Conservation (phyloP, 2,113 vertebrate genomes). For the Mungos mungo region DNA sequence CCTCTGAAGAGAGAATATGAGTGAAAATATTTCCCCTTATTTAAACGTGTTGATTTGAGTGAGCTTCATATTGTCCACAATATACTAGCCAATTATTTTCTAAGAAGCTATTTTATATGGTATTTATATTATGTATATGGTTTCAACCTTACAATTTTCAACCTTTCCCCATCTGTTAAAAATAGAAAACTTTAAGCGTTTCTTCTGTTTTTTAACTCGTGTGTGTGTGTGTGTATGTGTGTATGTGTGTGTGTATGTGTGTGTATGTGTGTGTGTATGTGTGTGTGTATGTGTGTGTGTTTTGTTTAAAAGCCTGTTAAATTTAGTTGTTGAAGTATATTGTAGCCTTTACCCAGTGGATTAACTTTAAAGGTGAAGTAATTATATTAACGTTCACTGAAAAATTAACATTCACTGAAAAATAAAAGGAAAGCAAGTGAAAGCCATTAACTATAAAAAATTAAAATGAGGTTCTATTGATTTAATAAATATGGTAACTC, state of each 20-base stretch:
- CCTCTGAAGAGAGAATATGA: neutral
- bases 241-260: neutral
- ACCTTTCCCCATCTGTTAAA: neutral
- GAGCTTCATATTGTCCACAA: neutral
- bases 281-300: neutral
- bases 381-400: neutral
- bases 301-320: neutral
- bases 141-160: neutral
- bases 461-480: neutral
- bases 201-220: neutral
- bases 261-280: neutral
- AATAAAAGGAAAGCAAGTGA: neutral
- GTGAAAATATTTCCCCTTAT: neutral
- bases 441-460: neutral
- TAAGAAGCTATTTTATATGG: neutral
- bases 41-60: neutral
- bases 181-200: conserved; percentile 21
- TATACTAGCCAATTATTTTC: conserved; percentile 12
- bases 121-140: neutral
- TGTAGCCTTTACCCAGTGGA: neutral
- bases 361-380: conserved; percentile 20
- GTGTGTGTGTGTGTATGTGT: neutral
- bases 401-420: conserved; percentile 12
- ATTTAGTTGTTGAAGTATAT: neutral
- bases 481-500: neutral